phyloP scores from a whole-genome alignment of 2,888 invertebrate species.

The Aspidapion aeneum region DNA sequence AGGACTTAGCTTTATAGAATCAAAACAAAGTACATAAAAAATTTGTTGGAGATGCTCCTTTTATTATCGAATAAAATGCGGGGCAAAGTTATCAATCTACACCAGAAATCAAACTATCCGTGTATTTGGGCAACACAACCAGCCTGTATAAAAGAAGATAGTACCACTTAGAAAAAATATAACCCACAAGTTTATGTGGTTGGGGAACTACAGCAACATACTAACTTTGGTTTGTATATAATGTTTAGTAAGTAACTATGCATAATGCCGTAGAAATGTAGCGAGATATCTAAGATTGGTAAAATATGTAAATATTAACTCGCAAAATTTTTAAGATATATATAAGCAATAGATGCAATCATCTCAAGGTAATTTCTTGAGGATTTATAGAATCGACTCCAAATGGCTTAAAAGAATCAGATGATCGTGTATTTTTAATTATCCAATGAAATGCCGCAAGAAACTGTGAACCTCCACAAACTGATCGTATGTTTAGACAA shows the following conservation, averaged over 20 bases:
- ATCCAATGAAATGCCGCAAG: conserved; percentile 28
- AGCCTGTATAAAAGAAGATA: conserved; percentile 16
- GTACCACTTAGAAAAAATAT: conserved; percentile 13
- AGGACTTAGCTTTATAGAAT: conserved; percentile 29
- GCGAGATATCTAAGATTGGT: not conserved
- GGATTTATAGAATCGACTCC: conserved; percentile 28
- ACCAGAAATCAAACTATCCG: conserved; percentile 20
- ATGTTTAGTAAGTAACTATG: not conserved
- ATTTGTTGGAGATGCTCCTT: conserved; percentile 32
- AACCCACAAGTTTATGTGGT: conserved; percentile 17
- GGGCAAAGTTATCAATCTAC: conserved; percentile 25
- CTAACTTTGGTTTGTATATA: not conserved
- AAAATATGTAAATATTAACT: not conserved
- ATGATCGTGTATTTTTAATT: conserved; percentile 32
- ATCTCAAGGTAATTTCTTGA: too few species aligned
- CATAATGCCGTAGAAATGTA: not conserved
- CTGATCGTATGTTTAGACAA: conserved; percentile 23
- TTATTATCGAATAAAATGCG: conserved; percentile 30
- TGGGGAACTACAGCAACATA: not conserved
- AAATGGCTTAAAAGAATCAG: conserved; percentile 26
- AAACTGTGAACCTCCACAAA: conserved; percentile 23
- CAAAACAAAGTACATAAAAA: conserved; percentile 26
- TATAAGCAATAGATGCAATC: too few species aligned
- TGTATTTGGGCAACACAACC: conserved; percentile 30
- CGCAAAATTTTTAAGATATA: too few species aligned